Evolutionary conservation across 2,888 invertebrate genomes (phyloP), one percentile per base, ranked within the genome.

Genomic region (Capitulum mitella): DNA sequence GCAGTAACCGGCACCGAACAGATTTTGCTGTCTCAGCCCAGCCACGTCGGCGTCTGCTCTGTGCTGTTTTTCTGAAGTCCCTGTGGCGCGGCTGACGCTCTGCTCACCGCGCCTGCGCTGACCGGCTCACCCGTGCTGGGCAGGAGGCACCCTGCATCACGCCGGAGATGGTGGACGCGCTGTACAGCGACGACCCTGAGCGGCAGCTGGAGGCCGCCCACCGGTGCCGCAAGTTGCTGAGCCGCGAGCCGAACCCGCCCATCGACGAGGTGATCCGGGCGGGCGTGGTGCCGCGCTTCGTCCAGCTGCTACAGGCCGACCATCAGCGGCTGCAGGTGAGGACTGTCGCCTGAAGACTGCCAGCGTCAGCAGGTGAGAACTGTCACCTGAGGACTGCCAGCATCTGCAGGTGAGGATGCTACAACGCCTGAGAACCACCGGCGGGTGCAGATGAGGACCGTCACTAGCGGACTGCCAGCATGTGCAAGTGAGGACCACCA

Each of bases 321-420:
- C 87, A 89, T 83, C 90, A 92, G 81, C 80, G 81, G 2, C 64
- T 82, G 64, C 82, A 82, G 80, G 82, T 82, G 74, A 95, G 0
- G n/a, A n/a, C n/a, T n/a, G n/a, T n/a, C 94, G 97, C 85, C 98
- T 98, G 87, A 98, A 98, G 87, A 93, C 97, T 0, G 93, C 97
- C 0, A 98, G 98, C 43, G n/a, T n/a, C n/a, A n/a, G 64, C 82
- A 82, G 80, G 82, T 82, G 74, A 95, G 0, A n/a, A n/a, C n/a
- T n/a, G n/a, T n/a, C 94, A 97, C 85, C 98, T 98, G 87, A 98
- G 99, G 87, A 93, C 97, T 0, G 93, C 97, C 0, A 98, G 98
- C 43, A n/a, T n/a, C n/a, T n/a, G 64, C 82, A 82, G 80, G 82
- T 82, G 74, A 95, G n/a, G n/a, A n/a, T n/a, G n/a, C n/a, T n/a